phyloP scores from a whole-genome alignment of 53 echinoderm and acorn worm genomes.

The Zoroaster sp. region DNA sequence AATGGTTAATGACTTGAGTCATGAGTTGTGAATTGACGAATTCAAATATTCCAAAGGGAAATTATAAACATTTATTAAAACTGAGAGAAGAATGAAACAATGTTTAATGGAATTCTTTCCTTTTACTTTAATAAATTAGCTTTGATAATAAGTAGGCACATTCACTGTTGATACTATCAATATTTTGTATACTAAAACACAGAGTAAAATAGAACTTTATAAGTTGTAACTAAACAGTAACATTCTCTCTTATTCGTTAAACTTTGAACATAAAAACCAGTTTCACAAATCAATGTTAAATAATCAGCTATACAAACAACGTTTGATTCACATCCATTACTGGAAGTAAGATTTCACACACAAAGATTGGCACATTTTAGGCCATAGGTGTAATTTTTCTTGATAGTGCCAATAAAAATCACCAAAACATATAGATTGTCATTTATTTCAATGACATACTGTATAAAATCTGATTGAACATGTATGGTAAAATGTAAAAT shows the following conservation, averaged over 20 bases:
- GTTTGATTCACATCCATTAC: background rate
- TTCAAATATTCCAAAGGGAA: background rate
- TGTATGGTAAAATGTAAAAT: too few species aligned
- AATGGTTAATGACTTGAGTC: background rate
- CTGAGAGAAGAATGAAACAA: background rate
- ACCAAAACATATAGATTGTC: background rate
- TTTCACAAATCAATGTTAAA: slow-evolving; percentile 27
- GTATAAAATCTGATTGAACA: too few species aligned
- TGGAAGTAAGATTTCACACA: slow-evolving; percentile 4
- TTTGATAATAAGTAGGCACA: slow-evolving; percentile 55
- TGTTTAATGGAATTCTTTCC: background rate
- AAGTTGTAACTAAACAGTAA: slow-evolving; percentile 44
- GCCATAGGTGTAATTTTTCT: background rate
- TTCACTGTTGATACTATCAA: slow-evolving; percentile 43
- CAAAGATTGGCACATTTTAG: background rate
- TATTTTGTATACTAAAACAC: slow-evolving; percentile 47
- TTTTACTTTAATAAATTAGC: slow-evolving; percentile 50
- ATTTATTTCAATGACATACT: background rate
- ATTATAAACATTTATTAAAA: background rate
- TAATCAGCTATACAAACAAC: background rate
- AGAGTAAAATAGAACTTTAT: slow-evolving; percentile 53
- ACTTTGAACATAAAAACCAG: slow-evolving; percentile 21
- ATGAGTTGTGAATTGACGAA: background rate
- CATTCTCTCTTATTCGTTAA: background rate
- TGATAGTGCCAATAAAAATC: background rate